A percentile compares a stretch with the other conserved stretches of the same genome.
Evolutionary conservation across 2,797 vertebrate species (phyloP).

Genomic region (Tangara arthus): DNA sequence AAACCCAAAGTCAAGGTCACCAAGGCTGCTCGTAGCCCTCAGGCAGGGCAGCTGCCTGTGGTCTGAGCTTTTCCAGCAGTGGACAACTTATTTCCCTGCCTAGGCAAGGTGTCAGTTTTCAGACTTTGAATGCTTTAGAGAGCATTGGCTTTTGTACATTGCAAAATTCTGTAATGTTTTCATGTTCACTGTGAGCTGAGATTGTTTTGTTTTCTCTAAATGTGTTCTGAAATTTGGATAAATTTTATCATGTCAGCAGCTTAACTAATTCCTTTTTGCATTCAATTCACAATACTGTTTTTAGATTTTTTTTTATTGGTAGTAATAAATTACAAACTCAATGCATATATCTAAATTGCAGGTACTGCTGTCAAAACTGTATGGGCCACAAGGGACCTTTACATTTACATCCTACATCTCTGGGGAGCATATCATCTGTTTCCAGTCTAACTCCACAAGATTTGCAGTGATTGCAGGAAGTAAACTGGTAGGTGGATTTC

Average conservation of each 20-base stretch:
- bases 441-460: constrained; percentile 87
- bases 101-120: background rate
- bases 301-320: background rate
- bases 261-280: background rate
- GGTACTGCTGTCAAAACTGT: constrained; percentile 85
- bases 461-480: constrained; percentile 81
- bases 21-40: accelerated
- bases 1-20: background rate
- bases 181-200: background rate
- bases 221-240: background rate
- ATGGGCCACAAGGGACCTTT: constrained; percentile 83
- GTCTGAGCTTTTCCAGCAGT: background rate
- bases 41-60: background rate
- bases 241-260: background rate
- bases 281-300: background rate
- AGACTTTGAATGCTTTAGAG: background rate
- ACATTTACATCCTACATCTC: constrained; percentile 84
- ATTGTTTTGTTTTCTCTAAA: background rate
- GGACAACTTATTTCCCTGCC: background rate
- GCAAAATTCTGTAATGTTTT: background rate
- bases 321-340: background rate
- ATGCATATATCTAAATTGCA: constrained; percentile 26
- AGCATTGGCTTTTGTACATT: background rate
- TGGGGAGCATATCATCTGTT: constrained; percentile 87
- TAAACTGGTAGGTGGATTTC: constrained; percentile 79